Base-by-base conservation (phyloP, 2,888 invertebrate species). In the Perizoma flavofasciatum region DNA sequence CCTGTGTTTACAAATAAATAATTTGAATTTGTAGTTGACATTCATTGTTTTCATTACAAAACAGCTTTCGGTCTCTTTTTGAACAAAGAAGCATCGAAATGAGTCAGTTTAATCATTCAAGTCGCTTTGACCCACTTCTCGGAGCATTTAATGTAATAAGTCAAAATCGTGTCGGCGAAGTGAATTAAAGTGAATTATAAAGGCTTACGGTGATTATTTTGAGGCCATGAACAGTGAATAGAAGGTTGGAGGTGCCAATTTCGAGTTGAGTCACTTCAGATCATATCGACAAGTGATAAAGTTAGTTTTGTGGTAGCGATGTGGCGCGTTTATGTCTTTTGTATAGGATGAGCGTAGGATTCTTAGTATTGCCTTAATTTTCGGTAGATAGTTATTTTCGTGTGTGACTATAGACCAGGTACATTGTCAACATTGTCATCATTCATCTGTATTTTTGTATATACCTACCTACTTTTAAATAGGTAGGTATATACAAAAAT, bases 151-250 rank as follows among this genome's bases (percentile, higher is more conserved):
- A 75, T 73, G 66, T 68, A 69, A 72, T 73, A 65, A 71, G 59
- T 69, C 62, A 69, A 76, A 77, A 66, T 79, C 75, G 78, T 77
- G 79, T 68, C 67, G 68, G 52, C 71, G 50, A 39, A 58, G 59
- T 22, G 52, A 65, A 75, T 73, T 75, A 69, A 34, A 58, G 59
- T 22, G 52, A 65, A 75, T 73, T 75, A 69, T 69, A 65, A 57
- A 34, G 65, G 69, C 69, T 72, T 69, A 69, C 65, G 6, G 34
- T 41, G 54, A 54, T 61, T 57, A 58, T 47, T 22, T 32, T 35
- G 59, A 32, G 61, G 61, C 57, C 46, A 34, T 44, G 54, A 43
- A 57, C 35, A 8, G 22, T 33, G 22, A 49, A 50, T 39, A 55
- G 48, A 52, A 56, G 59, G 52, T 32, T 22, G 32, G 47, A 47